These are phyloP conservation scores for Hemichromis elongatus DNA, from an alignment of 2,113 vertebrate genomes.

Conservation along the genomic window DNA sequence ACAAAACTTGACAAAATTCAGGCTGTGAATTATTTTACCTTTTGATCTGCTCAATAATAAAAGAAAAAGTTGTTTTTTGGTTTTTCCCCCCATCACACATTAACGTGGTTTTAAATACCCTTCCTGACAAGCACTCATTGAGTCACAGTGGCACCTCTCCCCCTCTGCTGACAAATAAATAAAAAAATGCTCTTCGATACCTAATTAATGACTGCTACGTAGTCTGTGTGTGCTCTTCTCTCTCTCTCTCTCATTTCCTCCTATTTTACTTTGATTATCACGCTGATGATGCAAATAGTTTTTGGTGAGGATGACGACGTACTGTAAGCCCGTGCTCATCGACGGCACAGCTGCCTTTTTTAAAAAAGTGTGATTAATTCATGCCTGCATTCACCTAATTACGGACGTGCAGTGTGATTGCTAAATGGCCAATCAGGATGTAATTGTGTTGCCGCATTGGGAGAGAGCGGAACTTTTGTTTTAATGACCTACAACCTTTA, in stretches of 20 bases:
- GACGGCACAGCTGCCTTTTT: conserved; percentile 65
- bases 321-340: conserved; percentile 6
- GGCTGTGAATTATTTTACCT: background rate
- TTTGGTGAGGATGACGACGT: conserved; percentile 32
- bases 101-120: background rate
- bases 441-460: conserved; percentile 61
- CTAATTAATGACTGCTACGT: conserved; percentile 56
- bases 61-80: background rate
- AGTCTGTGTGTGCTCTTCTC: conserved; percentile 26
- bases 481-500: conserved; percentile 67
- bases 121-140: conserved; percentile 15
- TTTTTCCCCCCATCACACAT: background rate
- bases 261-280: conserved; percentile 59
- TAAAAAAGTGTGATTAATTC: conserved; percentile 57
- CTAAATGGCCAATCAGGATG: conserved; percentile 72
- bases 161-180: background rate
- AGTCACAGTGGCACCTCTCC: conserved; percentile 14
- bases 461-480: conserved; percentile 57
- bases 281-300: conserved; percentile 55
- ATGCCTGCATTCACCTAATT: conserved; percentile 64
- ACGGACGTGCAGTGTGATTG: conserved; percentile 59
- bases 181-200: background rate
- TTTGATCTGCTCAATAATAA: background rate
- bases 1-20: background rate
- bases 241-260: conserved; percentile 55